Percentiles rank a stretch among this genome's conserved stretches.
Evolutionary conservation across 2,888 invertebrate genomes (phyloP).

Genomic region (Eumerus sabulonum): DNA sequence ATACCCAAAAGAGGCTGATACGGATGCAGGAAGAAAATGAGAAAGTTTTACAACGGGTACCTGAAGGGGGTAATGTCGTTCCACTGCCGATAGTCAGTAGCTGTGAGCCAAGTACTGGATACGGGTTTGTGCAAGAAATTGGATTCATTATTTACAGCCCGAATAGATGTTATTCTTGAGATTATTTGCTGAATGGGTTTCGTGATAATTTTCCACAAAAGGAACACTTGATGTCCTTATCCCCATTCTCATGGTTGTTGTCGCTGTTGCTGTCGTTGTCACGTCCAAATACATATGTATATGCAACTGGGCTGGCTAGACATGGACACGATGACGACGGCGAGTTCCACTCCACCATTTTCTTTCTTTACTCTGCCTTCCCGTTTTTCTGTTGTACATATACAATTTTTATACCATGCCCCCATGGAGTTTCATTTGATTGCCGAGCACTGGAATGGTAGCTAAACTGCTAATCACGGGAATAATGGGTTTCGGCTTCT

Average conservation of each 20-base stretch:
- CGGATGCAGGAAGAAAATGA: conserved; percentile 22
- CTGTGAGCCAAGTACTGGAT: conserved; percentile 62
- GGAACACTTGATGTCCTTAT: conserved; percentile 67
- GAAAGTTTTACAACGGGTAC: conserved; percentile 50
- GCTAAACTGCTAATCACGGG: conserved; percentile 65
- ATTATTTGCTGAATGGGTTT: conserved; percentile 72
- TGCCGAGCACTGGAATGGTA: conserved; percentile 51
- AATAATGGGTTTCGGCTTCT: conserved; percentile 68
- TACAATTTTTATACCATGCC: conserved; percentile 13
- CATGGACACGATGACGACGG: conserved; percentile 45
- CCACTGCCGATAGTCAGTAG: conserved; percentile 59
- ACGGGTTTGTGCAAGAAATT: conserved; percentile 70
- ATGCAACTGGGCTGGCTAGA: conserved; percentile 35
- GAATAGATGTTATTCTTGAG: conserved; percentile 71
- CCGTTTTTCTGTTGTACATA: background rate
- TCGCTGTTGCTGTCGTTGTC: conserved; percentile 47
- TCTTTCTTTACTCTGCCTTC: conserved; percentile 4
- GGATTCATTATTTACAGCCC: conserved; percentile 72
- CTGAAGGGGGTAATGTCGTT: conserved; percentile 41
- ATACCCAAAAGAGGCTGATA: conserved; percentile 38
- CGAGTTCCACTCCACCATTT: conserved; percentile 36
- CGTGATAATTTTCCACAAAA: conserved; percentile 70
- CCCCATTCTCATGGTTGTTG: conserved; percentile 47
- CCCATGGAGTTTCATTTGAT: conserved; percentile 35
- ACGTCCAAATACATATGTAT: background rate